These are phyloP conservation scores for Phaenicophaeus curvirostris DNA, from an alignment of 2,797 vertebrate genomes.

Conservation along the genomic window DNA sequence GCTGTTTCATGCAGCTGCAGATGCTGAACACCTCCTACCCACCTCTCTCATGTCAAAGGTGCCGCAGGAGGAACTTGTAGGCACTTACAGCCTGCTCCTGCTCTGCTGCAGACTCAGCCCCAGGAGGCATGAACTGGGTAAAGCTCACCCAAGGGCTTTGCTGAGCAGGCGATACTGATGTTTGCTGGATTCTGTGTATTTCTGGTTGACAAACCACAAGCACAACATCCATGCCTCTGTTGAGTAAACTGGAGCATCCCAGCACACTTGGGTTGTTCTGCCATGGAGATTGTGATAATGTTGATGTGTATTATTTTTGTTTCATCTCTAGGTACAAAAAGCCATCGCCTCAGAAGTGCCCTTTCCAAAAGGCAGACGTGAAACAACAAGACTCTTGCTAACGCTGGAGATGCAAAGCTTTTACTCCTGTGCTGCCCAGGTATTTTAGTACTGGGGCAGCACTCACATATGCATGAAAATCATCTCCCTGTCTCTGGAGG, in stretches of 20 bases:
- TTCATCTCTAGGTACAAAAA: not conserved
- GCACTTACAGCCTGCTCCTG: too few species aligned
- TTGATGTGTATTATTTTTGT: not conserved
- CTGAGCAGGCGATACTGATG: not conserved
- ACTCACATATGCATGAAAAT: not conserved
- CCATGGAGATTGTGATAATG: not conserved
- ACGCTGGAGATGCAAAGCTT: not conserved
- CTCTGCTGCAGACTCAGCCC: not conserved
- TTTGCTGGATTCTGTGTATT: not conserved
- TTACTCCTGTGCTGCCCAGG: not conserved
- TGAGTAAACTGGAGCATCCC: not conserved
- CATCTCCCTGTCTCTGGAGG: not conserved
- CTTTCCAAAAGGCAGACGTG: not conserved
- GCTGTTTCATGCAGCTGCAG: accelerated
- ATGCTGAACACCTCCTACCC: not conserved
- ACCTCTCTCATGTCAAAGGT: too few species aligned
- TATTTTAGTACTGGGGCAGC: not conserved
- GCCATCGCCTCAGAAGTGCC: not conserved
- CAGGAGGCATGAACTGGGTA: not conserved
- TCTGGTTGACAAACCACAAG: not conserved
- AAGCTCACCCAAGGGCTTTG: not conserved
- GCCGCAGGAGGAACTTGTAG: not conserved
- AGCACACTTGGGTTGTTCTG: not conserved
- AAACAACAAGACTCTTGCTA: not conserved
- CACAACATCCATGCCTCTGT: not conserved